phyloP scores from a whole-genome alignment of 1,140 invertebrate genomes.

The Spodoptera frugiperda region DNA sequence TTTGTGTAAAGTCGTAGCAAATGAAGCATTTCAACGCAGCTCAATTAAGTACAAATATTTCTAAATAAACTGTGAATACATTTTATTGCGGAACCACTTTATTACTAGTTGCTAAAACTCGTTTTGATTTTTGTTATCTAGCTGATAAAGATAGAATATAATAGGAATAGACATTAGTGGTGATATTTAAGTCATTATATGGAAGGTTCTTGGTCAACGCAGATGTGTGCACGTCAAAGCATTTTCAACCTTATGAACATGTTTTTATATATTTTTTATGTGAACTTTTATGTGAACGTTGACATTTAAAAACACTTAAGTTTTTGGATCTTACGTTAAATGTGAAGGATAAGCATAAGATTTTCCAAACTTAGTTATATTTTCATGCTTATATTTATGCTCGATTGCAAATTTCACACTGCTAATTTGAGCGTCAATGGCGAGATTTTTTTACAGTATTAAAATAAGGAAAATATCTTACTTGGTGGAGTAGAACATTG shows the following conservation, averaged over 20 bases:
- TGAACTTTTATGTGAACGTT: no score
- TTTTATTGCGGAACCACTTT: conserved; percentile 35
- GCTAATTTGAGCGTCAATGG: neutral
- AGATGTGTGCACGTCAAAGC: no score
- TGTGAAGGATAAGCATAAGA: no score
- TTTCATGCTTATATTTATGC: no score
- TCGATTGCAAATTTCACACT: no score
- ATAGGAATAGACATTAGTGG: neutral
- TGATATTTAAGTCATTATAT: neutral
- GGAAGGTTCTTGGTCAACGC: neutral
- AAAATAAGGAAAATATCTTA: neutral
- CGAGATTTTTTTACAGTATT: neutral
- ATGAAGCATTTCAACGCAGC: conserved; percentile 13
- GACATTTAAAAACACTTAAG: no score
- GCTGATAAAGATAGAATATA: neutral
- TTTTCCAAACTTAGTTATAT: no score
- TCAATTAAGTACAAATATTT: conserved; percentile 24
- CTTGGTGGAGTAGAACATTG: neutral
- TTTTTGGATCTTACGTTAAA: no score
- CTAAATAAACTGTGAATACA: conserved; percentile 13
- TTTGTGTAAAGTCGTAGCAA: conserved; percentile 16
- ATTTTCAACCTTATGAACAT: no score
- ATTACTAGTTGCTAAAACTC: conserved; percentile 11
- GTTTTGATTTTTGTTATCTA: conserved; percentile 10
- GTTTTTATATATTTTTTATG: no score